Evolutionary conservation across 2,888 invertebrate species (phyloP), one percentile per base, ranked within the genome.

Genomic region (Anthophora plumipes): DNA sequence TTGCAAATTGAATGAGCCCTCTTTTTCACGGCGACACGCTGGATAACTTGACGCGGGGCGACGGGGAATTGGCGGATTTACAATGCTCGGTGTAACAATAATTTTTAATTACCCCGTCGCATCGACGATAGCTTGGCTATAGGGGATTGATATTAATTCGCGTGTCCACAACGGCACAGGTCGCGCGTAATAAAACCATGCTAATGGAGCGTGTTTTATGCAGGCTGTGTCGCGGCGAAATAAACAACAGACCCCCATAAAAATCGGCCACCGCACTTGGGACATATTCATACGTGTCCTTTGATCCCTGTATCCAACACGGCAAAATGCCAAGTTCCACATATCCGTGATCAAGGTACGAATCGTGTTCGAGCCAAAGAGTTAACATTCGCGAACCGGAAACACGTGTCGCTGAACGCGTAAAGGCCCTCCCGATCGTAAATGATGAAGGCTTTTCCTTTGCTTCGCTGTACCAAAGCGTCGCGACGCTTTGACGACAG

Each of bases 271-370:
- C 12, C 52, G 17, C 72, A 25, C 50, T 46, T 46, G 57, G 73
- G 80, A 69, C 80, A 68, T 73, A 64, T 57, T 68, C 72, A 50
- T 66, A 59, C 66, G 63, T 52, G 80, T 60, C 52, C 73, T 80
- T 80, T 80, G 80, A 72, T 73, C 80, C 67, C 69, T 0, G 68
- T 31, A 31, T 4, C 20, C 31, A 80, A 37, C 4, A 31, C 73
- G 81, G 80, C 80, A 80, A 52, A 57, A 73, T 68, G 81, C 80
- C 80, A 80, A 80, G 68, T 73, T 80, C 43, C 73, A 64, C 80
- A 80, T 80, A 80, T 80, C 73, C 80, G 73, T 80, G 80, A 80
- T 80, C 80, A 80, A 80, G 80, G 68, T 80, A 80, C 80, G 79
- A 67, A 70, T 79, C 71, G 79, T 60, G 63, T 59, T 25, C 68